Evolutionary conservation across 1,140 invertebrate species (phyloP), one percentile per base, ranked within the genome.

Genomic region (Asbolus verrucosus): DNA sequence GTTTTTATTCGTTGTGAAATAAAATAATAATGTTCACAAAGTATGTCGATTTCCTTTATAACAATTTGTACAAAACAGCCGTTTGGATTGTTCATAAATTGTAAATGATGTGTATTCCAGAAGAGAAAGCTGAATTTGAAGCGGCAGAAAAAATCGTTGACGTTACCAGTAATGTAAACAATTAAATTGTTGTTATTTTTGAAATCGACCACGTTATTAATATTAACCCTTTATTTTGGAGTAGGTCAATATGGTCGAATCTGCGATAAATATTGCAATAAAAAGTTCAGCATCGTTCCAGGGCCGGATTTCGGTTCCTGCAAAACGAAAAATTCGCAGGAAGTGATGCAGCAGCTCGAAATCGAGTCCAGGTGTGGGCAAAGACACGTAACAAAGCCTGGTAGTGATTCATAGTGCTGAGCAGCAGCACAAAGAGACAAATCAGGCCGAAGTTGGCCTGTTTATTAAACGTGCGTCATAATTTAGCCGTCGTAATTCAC

Each of bases 381-480:
- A n/a, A n/a, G n/a, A n/a, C n/a, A n/a, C n/a, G n/a, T n/a, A n/a
- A n/a, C n/a, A n/a, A n/a, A n/a, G n/a, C n/a, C n/a, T n/a, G n/a
- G n/a, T n/a, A n/a, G n/a, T 54, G 46, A 54, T 54, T 54, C 46
- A 54, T 14, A 21, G 6, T 21, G 6, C 18, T 18, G 27, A 54
- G 24, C 19, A 54, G 11, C 46, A 8, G 5, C 8, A 54, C 46
- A 54, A 24, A 54, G 21, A 54, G 46, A 24, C 46, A 54, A 54
- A 54, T 54, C 46, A 54, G 46, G 46, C 46, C 46, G 27, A 54
- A 54, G 46, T 54, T 54, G 43, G 39, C 5, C 39, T 15, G 39
- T 41, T 19, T 46, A 46, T 46, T 46, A 54, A 24, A 43, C 39
- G 39, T 43, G 5, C 13, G 13, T 15, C 39, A 16, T 43, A 15